phyloP scores from a whole-genome alignment of 1,140 invertebrate species.

The Zaprionus vittiger region DNA sequence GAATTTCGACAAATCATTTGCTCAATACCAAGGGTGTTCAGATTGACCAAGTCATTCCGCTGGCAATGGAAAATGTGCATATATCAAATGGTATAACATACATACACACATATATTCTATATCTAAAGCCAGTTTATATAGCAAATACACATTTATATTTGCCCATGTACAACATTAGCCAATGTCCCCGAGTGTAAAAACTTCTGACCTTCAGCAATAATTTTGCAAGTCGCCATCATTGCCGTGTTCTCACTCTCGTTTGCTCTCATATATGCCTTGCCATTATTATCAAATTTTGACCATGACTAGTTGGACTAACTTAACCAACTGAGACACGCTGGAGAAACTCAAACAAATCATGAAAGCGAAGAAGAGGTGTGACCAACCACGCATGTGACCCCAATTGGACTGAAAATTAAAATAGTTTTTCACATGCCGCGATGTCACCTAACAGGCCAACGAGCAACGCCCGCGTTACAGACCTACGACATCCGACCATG shows the following conservation, averaged over 20 bases:
- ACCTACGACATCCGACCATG: conserved; percentile 4
- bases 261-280: conserved; percentile 61
- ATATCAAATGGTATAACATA: background rate
- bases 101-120: background rate
- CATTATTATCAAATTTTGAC: conserved; percentile 67
- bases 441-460: conserved; percentile 60
- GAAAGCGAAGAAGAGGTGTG: conserved; percentile 51
- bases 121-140: conserved; percentile 4
- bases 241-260: conserved; percentile 50
- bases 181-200: conserved; percentile 24
- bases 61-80: background rate
- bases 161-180: conserved; percentile 21
- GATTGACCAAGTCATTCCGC: conserved; percentile 61
- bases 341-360: conserved; percentile 22
- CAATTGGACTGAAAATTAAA: conserved; percentile 73
- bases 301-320: conserved; percentile 59
- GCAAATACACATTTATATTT: background rate
- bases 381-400: conserved; percentile 76
- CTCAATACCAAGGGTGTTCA: conserved; percentile 58
- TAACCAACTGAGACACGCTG: conserved; percentile 44
- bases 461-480: conserved; percentile 20
- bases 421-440: conserved; percentile 61
- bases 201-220: conserved; percentile 72
- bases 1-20: conserved; percentile 58
- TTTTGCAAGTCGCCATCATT: conserved; percentile 67